Evolutionary conservation across 2,888 invertebrate species (phyloP).

Genomic region (Neelides folsomi): DNA sequence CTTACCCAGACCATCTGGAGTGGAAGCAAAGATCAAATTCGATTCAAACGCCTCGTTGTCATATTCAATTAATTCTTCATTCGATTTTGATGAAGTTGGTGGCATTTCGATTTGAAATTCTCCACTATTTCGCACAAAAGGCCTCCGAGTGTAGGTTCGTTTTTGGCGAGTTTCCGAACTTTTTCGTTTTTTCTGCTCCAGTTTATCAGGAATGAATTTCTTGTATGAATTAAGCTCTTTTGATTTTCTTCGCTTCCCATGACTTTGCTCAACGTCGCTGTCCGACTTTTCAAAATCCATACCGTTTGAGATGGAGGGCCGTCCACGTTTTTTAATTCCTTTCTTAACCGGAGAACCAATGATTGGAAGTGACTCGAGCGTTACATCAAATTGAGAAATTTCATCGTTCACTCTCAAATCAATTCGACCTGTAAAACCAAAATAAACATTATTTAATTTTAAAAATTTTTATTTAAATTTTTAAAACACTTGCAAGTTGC

Average conservation of each 20-base stretch:
- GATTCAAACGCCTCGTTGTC: background rate
- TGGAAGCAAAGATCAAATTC: background rate
- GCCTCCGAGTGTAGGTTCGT: constrained; percentile 13
- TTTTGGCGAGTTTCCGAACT: constrained; percentile 13
- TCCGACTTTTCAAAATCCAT: constrained; percentile 11
- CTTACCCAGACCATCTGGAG: background rate
- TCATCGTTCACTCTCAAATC: too few relatives aligned
- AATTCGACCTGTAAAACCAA: too few relatives aligned
- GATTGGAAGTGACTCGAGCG: constrained; percentile 24
- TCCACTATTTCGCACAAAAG: background rate
- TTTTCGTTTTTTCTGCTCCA: constrained; percentile 16
- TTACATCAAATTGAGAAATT: background rate
- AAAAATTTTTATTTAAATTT: too few relatives aligned
- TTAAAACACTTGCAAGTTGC: too few relatives aligned
- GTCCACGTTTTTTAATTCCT: constrained; percentile 20
- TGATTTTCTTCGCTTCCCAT: background rate
- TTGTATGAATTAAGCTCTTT: constrained; percentile 19
- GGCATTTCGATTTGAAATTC: background rate
- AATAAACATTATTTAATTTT: too few relatives aligned
- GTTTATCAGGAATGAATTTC: constrained; percentile 10
- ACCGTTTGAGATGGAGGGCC: constrained; percentile 30
- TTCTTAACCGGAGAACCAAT: constrained; percentile 1
- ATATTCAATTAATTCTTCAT: background rate
- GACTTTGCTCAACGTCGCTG: constrained; percentile 19
- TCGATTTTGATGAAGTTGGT: background rate